Conservation (phyloP, 2,888 invertebrate species). For the Mycalesis mineus region DNA sequence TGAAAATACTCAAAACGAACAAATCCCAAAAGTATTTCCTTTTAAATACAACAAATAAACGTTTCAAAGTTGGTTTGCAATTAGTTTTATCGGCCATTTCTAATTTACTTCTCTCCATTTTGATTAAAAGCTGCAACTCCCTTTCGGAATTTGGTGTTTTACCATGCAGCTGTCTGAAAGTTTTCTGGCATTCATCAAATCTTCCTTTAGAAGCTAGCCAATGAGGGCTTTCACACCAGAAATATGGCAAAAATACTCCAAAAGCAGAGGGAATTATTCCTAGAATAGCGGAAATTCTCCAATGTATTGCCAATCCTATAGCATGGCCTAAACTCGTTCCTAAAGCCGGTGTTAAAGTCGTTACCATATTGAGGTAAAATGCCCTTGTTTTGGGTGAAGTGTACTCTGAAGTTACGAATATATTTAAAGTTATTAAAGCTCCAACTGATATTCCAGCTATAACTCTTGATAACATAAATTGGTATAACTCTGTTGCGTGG, state of each 20-base stretch:
- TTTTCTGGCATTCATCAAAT: conserved; percentile 20
- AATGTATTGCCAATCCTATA: conserved; percentile 22
- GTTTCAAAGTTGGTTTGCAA: not conserved
- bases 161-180: conserved; percentile 24
- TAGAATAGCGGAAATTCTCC: conserved; percentile 25
- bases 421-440: conserved; percentile 14
- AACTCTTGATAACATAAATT: conserved; percentile 12
- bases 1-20: conserved; percentile 17
- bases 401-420: conserved; percentile 22
- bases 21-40: conserved; percentile 25
- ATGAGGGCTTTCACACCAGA: conserved; percentile 29
- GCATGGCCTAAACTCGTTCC: conserved; percentile 24
- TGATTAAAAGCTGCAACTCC: conserved; percentile 28
- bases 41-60: conserved; percentile 11
- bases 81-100: not conserved
- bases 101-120: conserved; percentile 24
- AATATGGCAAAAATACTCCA: conserved; percentile 16
- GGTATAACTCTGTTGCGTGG: conserved; percentile 10
- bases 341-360: conserved; percentile 25
- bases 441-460: conserved; percentile 25
- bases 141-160: conserved; percentile 1
- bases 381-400: conserved; percentile 20
- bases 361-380: conserved; percentile 20
- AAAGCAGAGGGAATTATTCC: conserved; percentile 24
- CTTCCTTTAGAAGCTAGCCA: conserved; percentile 30